Evolutionary conservation across 1,140 invertebrate species (phyloP), one percentile per base, ranked within the genome.

Genomic region (Pristionchus pacificus): DNA sequence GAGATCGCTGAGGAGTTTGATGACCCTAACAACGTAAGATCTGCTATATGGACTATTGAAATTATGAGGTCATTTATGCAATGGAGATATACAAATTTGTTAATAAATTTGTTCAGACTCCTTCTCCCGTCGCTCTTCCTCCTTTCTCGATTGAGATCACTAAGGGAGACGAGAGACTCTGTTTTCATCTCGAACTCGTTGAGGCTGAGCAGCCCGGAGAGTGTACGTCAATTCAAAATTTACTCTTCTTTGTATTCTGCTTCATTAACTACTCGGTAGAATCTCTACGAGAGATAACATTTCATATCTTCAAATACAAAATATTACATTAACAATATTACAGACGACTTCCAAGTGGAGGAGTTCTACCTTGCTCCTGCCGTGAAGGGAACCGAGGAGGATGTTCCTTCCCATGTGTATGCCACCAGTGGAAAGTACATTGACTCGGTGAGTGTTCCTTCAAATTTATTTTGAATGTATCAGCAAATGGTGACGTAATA

Each of bases 291-390:
- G n/a, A n/a, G n/a, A n/a, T n/a, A n/a, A n/a, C n/a, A n/a, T n/a
- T n/a, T n/a, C n/a, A n/a, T n/a, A n/a, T n/a, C n/a, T n/a, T n/a
- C n/a, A n/a, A n/a, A n/a, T n/a, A n/a, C n/a, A n/a, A n/a, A 32
- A 19, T 57, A 33, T 13, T 29, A 72, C 64, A 32, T 28, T 59
- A 32, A 32, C 0, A 24, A 6, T 10, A 3, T 64, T 73, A 24
- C 49, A 73, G 71, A 72, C 63, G 81, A 83, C 38, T 84, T 79
- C 73, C 74, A 77, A 57, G 81, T 83, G 2, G 79, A 82, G 30
- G 81, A 83, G 63, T 83, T 84, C 70, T 84, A 78, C 62, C 69
- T 83, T 30, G 81, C 82, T 60, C 77, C 77, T 29, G 76, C 82
- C 19, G 76, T 69, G 24, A 79, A 77, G n/a, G 66, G 68, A 28